Conservation (phyloP, 2,797 vertebrate species). For the Benthosema pterotum region DNA sequence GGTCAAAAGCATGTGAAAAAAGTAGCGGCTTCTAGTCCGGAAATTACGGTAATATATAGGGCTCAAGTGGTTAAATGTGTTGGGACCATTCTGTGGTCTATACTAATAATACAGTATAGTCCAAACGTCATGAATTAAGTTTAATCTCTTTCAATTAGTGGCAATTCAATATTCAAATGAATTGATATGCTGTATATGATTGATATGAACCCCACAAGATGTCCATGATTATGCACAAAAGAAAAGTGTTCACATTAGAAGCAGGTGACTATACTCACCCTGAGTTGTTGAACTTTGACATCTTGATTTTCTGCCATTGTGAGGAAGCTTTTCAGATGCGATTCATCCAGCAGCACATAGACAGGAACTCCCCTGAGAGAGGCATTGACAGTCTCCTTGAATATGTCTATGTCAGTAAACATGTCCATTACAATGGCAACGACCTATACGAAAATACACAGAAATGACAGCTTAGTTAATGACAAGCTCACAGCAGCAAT, state of each 20-base stretch:
- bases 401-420: slow-evolving; percentile 97
- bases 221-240: no score
- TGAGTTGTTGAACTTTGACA: slow-evolving; percentile 89
- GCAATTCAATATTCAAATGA: no score
- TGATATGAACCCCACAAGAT: no score
- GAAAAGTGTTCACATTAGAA: background rate
- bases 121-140: no score
- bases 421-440: slow-evolving; percentile 94
- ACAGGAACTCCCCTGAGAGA: slow-evolving; percentile 89
- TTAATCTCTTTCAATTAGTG: no score
- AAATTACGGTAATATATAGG: no score
- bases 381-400: slow-evolving; percentile 92
- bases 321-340: slow-evolving; percentile 87
- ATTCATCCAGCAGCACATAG: slow-evolving; percentile 91
- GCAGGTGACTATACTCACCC: slow-evolving; percentile 88
- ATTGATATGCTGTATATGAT: no score
- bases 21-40: no score
- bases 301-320: slow-evolving; percentile 91
- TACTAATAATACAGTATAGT: no score
- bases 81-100: no score
- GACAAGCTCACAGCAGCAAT: background rate
- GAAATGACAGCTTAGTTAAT: slow-evolving; percentile 3
- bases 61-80: no score
- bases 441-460: slow-evolving; percentile 79
- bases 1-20: no score